These are phyloP conservation scores for Crotalus horridus DNA, from an alignment of 2,113 vertebrate genomes.

Conservation along the genomic window DNA sequence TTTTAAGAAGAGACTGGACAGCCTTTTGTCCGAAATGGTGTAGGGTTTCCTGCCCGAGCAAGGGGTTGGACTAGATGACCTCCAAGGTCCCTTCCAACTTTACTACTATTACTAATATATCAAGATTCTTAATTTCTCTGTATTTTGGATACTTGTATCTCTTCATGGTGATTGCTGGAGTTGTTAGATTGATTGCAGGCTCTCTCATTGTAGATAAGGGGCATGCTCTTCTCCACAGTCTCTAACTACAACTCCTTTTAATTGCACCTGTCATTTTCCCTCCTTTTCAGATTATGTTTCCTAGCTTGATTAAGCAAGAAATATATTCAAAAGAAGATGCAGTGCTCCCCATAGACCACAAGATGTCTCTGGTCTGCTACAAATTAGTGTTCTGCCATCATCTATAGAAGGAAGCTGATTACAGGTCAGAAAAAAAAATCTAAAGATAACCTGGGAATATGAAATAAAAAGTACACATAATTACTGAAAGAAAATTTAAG, in stretches of 20 bases:
- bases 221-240: neutral
- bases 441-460: neutral
- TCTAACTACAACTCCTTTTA: neutral
- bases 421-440: neutral
- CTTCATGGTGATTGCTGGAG: neutral
- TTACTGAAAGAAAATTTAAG: neutral
- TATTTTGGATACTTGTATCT: neutral
- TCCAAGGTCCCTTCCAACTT: no score
- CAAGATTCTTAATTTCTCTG: neutral
- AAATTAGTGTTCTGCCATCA: neutral
- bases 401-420: neutral
- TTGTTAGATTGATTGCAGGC: neutral
- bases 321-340: neutral
- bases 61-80: no score
- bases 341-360: neutral
- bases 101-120: no score
- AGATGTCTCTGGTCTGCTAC: neutral
- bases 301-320: neutral
- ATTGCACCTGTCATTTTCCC: no score
- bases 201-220: neutral
- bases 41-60: no score
- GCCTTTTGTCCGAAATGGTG: no score
- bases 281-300: no score
- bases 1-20: no score
- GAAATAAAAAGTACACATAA: neutral